Base-by-base conservation (phyloP, 1,140 invertebrate genomes). In the Agrypnia vestita region DNA sequence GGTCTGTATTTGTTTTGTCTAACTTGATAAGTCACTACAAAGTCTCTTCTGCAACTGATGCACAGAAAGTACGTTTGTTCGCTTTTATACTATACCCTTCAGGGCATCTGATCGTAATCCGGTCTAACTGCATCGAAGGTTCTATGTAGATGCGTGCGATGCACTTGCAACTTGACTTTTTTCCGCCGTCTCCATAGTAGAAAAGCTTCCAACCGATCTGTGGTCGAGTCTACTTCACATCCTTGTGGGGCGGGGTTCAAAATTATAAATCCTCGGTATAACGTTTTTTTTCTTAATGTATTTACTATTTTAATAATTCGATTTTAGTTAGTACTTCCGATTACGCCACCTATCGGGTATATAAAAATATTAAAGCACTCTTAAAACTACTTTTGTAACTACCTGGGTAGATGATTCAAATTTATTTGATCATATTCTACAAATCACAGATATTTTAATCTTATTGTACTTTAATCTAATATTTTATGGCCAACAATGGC, bases 11-110 rank as follows among this genome's bases (percentile, higher is more conserved):
- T 51, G 25, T 17, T 78, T 78, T 82, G 79, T 80, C 75, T 83
- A 75, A 80, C 82, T 69, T 21, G 44, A 46, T 55, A 73, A 82
- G 76, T 83, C 76, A 80, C 79, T 78, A 83, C 82, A 83, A 80
- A 55, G 49, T 77, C 64, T 80, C 76, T 35, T 53, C 47, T 62
- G 44, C 51, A 46, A 83, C 78, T 83, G 76, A 59, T 75, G 49
- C 56, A 35, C 17, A 19, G 12, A 44, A 74, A 19, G 59, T 77
- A 46, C 59, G 51, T 75, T 21, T 3, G 21, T 12, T n/a, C 13
- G 51, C 79, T 83, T 83, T 61, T 80, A 83, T 80, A 80, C 59
- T 61, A 13, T 6, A 47, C 64, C 69, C 56, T 61, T 67, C 35
- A 44, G 53, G 69, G 11, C 49, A 62, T n/a, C 25, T 10, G 43